Conservation (phyloP, 2,888 invertebrate genomes). For the Enchytraeus crypticus region DNA sequence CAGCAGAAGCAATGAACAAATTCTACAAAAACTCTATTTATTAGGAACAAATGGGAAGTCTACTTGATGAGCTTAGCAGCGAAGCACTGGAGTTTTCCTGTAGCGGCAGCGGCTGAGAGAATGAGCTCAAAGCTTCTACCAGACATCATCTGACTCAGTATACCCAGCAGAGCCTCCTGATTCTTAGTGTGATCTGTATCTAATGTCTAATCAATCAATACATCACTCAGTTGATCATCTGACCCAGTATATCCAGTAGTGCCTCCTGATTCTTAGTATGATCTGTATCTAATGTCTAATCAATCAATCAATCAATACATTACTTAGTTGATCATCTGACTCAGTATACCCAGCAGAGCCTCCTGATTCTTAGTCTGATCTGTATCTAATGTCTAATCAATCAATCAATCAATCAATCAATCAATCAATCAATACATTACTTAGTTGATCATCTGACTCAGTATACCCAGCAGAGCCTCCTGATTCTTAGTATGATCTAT, state of each 20-base stretch:
- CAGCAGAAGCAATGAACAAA: not conserved
- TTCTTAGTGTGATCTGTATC: slow-evolving; percentile 82
- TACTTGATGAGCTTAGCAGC: slow-evolving; percentile 69
- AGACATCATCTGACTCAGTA: slow-evolving; percentile 77
- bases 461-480: slow-evolving; percentile 72
- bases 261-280: slow-evolving; percentile 79
- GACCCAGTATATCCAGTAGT: slow-evolving; percentile 72
- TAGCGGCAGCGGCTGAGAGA: slow-evolving; percentile 81
- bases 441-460: slow-evolving; percentile 83
- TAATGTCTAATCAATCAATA: slow-evolving; percentile 55
- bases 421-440: no score
- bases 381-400: slow-evolving; percentile 65
- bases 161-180: slow-evolving; percentile 70
- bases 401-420: no score
- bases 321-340: slow-evolving; percentile 83
- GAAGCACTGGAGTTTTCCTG: slow-evolving; percentile 77
- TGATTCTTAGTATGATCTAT: slow-evolving; percentile 79
- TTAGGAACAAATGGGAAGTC: no score
- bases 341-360: slow-evolving; percentile 71
- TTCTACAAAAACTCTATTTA: no score
- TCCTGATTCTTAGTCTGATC: slow-evolving; percentile 82
- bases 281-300: slow-evolving; percentile 76
- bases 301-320: no score
- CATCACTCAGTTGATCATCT: slow-evolving; percentile 60
- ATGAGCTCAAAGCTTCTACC: slow-evolving; percentile 86